These are phyloP conservation scores for Tryphoninae sp. DNA, from an alignment of 2,888 invertebrate genomes.

Conservation along the genomic window DNA sequence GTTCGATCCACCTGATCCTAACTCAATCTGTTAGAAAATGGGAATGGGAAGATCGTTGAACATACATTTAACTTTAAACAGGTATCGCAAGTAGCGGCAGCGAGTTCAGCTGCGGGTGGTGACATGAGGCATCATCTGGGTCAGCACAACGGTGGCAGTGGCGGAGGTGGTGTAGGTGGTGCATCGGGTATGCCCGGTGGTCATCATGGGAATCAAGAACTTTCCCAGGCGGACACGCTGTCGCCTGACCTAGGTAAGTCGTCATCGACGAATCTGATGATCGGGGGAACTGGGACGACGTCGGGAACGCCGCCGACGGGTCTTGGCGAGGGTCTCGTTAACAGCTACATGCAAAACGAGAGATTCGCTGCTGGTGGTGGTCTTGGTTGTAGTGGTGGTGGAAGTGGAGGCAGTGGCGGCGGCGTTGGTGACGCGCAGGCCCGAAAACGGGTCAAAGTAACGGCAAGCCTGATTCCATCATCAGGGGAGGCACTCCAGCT, in stretches of 20 bases:
- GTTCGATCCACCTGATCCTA: constrained; percentile 29
- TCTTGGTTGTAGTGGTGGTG: constrained; percentile 58
- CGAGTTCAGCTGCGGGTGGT: constrained; percentile 80
- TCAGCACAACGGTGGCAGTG: constrained; percentile 78
- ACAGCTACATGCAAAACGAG: constrained; percentile 64
- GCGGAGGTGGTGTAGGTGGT: constrained; percentile 52
- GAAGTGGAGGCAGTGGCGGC: constrained; percentile 47
- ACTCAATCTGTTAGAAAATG: background rate
- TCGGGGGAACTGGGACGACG: constrained; percentile 60
- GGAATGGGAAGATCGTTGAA: too few relatives aligned
- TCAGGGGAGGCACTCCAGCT: constrained; percentile 82
- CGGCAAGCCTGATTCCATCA: constrained; percentile 69
- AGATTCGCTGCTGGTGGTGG: constrained; percentile 61
- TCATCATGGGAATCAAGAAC: constrained; percentile 79
- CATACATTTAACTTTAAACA: constrained; percentile 47
- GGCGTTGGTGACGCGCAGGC: constrained; percentile 62
- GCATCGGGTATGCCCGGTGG: constrained; percentile 78
- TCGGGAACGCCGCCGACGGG: constrained; percentile 62
- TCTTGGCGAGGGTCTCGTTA: constrained; percentile 63
- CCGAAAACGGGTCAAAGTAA: constrained; percentile 68
- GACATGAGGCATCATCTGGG: constrained; percentile 80
- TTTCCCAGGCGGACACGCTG: constrained; percentile 78
- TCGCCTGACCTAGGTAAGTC: constrained; percentile 79
- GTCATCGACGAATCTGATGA: constrained; percentile 64
- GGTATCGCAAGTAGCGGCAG: constrained; percentile 80